These are phyloP conservation scores for Ptilonorhynchus violaceus DNA, from an alignment of 2,113 vertebrate species.

Conservation along the genomic window DNA sequence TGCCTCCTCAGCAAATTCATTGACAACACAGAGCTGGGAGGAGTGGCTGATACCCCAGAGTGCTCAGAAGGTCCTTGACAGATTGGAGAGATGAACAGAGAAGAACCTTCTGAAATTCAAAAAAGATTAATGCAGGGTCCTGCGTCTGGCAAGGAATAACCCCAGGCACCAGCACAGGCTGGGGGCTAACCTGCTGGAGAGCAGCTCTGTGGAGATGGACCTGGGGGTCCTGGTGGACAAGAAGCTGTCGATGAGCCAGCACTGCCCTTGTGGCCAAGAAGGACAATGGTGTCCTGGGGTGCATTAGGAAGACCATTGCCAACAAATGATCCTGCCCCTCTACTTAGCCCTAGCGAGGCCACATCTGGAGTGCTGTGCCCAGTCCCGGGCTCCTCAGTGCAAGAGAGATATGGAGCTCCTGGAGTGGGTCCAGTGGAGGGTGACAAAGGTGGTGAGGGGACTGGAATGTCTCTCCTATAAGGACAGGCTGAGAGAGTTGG, in stretches of 20 bases:
- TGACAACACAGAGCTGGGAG: background rate
- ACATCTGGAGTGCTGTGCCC: background rate
- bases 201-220: background rate
- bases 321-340: background rate
- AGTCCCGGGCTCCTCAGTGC: background rate
- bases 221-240: no score
- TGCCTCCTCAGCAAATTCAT: background rate
- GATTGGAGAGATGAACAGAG: background rate
- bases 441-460: background rate
- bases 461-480: background rate
- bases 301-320: background rate
- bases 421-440: background rate
- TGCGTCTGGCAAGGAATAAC: background rate
- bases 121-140: background rate
- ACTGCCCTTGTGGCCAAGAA: background rate
- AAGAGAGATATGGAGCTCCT: background rate
- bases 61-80: background rate
- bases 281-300: background rate
- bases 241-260: background rate
- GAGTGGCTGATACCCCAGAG: accelerated
- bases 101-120: background rate
- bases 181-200: background rate
- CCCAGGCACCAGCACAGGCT: background rate
- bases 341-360: background rate
- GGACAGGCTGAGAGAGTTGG: background rate